Evolutionary conservation across 2,113 vertebrate species (phyloP).

Genomic region (Entomyzon cyanotis): DNA sequence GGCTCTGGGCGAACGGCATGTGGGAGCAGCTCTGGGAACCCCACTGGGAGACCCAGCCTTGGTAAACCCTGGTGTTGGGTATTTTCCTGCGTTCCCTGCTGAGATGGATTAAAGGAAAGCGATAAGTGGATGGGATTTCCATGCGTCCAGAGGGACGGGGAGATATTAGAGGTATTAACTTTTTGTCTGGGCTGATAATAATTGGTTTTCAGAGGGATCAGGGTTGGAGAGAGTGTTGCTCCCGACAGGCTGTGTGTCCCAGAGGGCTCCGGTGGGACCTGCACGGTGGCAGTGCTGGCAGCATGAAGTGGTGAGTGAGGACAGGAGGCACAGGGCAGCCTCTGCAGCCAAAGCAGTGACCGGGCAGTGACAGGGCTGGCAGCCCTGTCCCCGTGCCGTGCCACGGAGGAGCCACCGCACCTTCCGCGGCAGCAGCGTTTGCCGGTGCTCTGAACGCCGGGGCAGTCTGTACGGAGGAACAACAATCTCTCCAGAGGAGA

Average conservation of each 20-base stretch:
- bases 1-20: fast-evolving
- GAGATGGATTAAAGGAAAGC: constrained; percentile 48
- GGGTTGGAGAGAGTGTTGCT: background rate
- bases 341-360: fast-evolving
- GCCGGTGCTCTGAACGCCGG: background rate
- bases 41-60: fast-evolving
- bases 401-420: fast-evolving
- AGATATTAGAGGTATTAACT: constrained; percentile 59
- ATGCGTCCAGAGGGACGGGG: background rate
- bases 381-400: background rate
- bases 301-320: fast-evolving
- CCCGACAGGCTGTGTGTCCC: background rate
- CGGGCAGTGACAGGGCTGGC: background rate
- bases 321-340: background rate
- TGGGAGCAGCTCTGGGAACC: background rate
- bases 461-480: background rate
- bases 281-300: fast-evolving
- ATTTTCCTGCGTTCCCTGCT: background rate
- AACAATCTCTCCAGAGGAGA: constrained; percentile 55
- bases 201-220: background rate
- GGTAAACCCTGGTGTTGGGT: background rate
- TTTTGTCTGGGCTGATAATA: background rate
- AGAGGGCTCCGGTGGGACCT: background rate
- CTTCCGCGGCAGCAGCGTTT: background rate
- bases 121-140: constrained; percentile 52